Evolutionary conservation across 2,113 vertebrate species (phyloP).

Genomic region (Microcebus griseorufus): DNA sequence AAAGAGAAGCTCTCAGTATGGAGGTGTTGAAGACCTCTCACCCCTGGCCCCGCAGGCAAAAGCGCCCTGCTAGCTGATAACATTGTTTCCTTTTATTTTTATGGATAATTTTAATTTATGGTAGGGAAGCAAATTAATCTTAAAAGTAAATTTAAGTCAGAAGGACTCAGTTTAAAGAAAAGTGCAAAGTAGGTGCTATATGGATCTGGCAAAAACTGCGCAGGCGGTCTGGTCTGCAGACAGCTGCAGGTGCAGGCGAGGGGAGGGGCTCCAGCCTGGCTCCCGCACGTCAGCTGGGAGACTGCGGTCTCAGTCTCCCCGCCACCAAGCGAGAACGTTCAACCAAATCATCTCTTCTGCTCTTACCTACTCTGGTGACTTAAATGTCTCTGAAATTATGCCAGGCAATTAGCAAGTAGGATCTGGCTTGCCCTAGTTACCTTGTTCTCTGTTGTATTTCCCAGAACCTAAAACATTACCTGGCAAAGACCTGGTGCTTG

Average conservation of each 20-base stretch:
- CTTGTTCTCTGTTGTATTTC: background rate
- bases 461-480: background rate
- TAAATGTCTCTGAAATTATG: constrained; percentile 26
- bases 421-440: background rate
- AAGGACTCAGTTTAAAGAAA: background rate
- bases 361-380: background rate
- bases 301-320: background rate
- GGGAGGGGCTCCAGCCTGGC: background rate
- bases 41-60: background rate
- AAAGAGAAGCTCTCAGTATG: background rate
- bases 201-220: background rate
- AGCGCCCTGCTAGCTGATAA: background rate
- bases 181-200: background rate
- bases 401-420: background rate
- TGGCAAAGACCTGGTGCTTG: background rate
- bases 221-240: no score
- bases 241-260: no score
- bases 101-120: background rate
- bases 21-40: background rate
- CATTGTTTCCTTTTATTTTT: background rate
- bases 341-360: background rate
- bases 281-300: background rate
- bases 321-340: background rate
- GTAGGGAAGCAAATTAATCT: background rate
- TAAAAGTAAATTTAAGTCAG: background rate